phyloP scores from a whole-genome alignment of 2,113 vertebrate genomes.

The Pterocles orientalis region DNA sequence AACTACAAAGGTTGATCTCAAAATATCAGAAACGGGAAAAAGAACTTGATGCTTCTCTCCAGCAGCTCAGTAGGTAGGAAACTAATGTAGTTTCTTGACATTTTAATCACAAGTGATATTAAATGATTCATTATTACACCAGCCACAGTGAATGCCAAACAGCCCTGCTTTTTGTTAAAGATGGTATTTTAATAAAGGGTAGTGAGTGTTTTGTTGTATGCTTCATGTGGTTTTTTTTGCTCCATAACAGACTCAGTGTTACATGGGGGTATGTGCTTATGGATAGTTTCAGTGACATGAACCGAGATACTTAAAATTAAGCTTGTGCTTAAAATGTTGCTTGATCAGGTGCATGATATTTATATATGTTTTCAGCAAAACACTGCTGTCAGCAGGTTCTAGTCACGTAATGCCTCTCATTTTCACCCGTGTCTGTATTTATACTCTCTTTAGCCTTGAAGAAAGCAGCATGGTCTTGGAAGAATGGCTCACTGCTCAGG shows the following conservation, averaged over 20 bases:
- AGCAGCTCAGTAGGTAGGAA: slow-evolving; percentile 81
- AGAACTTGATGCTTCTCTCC: slow-evolving; percentile 75
- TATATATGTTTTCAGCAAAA: not conserved
- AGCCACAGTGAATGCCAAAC: not conserved
- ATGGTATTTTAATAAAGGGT: not conserved
- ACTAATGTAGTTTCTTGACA: not conserved
- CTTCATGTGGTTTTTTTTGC: not conserved
- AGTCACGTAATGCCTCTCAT: not conserved
- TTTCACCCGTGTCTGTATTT: not conserved
- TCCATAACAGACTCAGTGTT: not conserved
- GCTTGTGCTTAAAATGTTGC: not conserved
- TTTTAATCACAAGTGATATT: not conserved
- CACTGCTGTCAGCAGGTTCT: not conserved
- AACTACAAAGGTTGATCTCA: slow-evolving; percentile 79
- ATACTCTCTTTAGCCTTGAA: slow-evolving; percentile 65
- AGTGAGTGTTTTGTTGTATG: not conserved
- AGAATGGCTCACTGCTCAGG: slow-evolving; percentile 71
- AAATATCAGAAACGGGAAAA: slow-evolving; percentile 77
- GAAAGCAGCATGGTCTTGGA: slow-evolving; percentile 53
- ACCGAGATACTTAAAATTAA: not conserved
- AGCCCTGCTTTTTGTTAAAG: not conserved
- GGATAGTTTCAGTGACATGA: not conserved
- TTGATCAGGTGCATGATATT: not conserved
- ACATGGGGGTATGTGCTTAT: not conserved
- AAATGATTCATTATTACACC: not conserved